Conservation (phyloP, 92 coral and sea anemone species). For the Bergia sp. region DNA sequence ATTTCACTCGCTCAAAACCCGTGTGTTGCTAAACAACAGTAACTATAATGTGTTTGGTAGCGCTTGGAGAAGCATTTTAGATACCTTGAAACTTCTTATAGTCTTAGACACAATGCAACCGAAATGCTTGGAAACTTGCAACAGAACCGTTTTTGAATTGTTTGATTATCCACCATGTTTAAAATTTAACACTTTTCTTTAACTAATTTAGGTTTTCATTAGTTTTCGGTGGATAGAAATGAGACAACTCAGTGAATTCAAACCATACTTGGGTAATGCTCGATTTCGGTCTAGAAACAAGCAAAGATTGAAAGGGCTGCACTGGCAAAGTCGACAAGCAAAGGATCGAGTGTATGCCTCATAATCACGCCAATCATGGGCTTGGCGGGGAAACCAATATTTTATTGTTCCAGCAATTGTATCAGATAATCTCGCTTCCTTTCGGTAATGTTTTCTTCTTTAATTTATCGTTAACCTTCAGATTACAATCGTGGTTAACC, state of each 20-base stretch:
- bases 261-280: background rate
- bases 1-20: background rate
- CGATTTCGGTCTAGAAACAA: background rate
- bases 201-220: background rate
- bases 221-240: background rate
- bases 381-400: constrained; percentile 18
- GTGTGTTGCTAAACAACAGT: background rate
- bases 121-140: background rate
- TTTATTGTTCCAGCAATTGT: background rate
- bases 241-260: background rate
- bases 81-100: background rate
- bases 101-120: background rate
- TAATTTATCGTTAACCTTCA: background rate
- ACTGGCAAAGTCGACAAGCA: background rate
- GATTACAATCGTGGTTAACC: background rate
- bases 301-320: background rate
- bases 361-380: background rate
- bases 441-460: background rate
- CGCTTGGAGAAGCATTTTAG: no score
- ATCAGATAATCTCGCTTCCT: background rate
- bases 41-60: background rate
- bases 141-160: background rate
- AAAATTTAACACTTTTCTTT: background rate
- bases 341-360: background rate
- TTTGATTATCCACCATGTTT: background rate